Percentiles rank a stretch among this genome's conserved stretches.
Conservation (phyloP, 2,888 invertebrate species). For the Acanthosoma haemorrhoidale region DNA sequence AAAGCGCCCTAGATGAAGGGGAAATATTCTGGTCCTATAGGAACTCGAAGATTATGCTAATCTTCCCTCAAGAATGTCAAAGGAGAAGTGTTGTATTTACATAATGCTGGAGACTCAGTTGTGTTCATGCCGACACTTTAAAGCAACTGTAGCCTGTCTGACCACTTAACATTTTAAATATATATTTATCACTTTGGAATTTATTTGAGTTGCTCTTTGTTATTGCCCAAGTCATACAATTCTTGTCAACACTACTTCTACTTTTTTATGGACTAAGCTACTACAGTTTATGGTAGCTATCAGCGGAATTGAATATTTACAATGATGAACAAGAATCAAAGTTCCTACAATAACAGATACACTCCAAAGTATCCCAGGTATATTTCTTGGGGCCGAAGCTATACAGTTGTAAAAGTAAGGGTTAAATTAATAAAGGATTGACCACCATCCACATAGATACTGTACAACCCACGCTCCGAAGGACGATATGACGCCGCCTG, state of each 20-base stretch:
- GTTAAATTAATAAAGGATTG: too few species aligned
- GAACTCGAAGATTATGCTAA: background rate
- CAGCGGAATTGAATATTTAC: too few species aligned
- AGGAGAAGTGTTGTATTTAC: background rate
- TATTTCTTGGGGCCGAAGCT: background rate
- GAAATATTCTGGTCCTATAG: background rate
- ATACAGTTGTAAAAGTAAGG: too few species aligned
- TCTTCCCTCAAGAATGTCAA: background rate
- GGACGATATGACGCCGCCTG: too few species aligned
- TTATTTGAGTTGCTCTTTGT: background rate
- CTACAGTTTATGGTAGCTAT: too few species aligned
- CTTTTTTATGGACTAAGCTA: too few species aligned
- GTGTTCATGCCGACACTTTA: background rate
- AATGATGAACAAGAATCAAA: too few species aligned
- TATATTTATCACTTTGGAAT: background rate
- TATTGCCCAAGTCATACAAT: background rate
- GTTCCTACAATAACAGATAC: too few species aligned
- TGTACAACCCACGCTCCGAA: too few species aligned
- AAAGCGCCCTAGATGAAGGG: background rate
- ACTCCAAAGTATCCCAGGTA: too few species aligned
- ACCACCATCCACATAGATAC: too few species aligned
- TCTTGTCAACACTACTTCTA: too few species aligned
- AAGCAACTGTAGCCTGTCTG: background rate
- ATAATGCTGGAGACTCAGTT: background rate
- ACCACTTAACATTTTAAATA: background rate